These are phyloP conservation scores for Apus apus DNA, from an alignment of 2,113 vertebrate genomes.

Conservation along the genomic window DNA sequence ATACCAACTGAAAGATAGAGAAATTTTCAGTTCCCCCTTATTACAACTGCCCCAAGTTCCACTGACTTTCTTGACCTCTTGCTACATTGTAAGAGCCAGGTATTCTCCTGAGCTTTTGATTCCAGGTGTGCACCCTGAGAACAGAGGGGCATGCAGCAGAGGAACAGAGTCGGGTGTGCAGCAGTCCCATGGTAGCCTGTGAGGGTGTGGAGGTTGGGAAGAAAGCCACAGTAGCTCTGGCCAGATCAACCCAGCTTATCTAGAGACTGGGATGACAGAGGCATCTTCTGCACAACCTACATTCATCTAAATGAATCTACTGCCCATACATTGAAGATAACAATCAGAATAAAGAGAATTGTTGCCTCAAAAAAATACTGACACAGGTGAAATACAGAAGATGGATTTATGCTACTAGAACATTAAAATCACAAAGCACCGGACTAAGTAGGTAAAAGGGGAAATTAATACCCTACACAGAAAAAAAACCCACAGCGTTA, in stretches of 20 bases:
- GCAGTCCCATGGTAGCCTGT: neutral
- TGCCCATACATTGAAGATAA: neutral
- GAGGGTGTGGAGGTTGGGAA: neutral
- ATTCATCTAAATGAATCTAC: neutral
- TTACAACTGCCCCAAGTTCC: neutral
- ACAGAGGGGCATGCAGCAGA: neutral
- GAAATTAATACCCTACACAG: neutral
- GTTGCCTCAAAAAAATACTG: neutral
- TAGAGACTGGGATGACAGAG: neutral
- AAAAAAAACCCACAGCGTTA: neutral
- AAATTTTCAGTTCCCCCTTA: neutral
- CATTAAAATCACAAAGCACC: neutral
- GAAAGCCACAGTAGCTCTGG: neutral
- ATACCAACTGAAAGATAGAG: neutral
- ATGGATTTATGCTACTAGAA: neutral
- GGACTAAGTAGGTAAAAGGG: neutral
- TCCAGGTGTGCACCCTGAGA: neutral
- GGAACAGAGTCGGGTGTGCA: neutral
- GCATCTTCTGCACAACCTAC: neutral
- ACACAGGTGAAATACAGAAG: neutral
- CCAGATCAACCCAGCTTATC: neutral
- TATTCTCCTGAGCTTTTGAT: neutral
- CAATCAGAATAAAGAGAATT: neutral
- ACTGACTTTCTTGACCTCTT: neutral
- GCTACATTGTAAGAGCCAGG: accelerated